These are phyloP conservation scores for Crotophaga sulcirostris DNA, from an alignment of 2,113 vertebrate genomes.

Conservation along the genomic window DNA sequence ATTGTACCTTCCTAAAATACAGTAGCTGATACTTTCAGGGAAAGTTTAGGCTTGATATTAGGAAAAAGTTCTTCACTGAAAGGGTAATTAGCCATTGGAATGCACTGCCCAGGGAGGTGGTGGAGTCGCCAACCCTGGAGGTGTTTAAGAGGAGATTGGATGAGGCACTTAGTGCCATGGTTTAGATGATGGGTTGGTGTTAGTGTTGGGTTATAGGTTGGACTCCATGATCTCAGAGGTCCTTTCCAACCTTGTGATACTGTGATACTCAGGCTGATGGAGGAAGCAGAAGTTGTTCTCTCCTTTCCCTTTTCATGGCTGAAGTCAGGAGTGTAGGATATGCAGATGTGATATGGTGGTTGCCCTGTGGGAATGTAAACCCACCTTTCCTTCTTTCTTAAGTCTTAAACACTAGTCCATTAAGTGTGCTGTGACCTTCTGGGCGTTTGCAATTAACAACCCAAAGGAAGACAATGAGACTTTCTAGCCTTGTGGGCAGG, in stretches of 20 bases:
- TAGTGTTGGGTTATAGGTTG: too few species aligned
- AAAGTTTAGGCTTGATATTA: too few species aligned
- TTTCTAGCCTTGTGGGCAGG: not conserved
- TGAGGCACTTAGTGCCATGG: too few species aligned
- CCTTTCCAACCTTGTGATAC: too few species aligned
- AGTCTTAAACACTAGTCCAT: not conserved
- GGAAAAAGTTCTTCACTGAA: too few species aligned
- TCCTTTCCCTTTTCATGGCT: not conserved
- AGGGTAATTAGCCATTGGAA: too few species aligned
- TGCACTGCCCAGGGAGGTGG: too few species aligned
- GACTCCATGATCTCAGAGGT: too few species aligned
- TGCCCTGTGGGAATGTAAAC: not conserved
- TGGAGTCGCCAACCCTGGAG: too few species aligned
- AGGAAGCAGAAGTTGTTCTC: not conserved
- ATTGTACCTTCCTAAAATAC: not conserved
- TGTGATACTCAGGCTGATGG: not conserved
- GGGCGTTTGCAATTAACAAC: not conserved
- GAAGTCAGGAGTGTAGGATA: not conserved
- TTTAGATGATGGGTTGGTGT: too few species aligned
- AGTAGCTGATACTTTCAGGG: too few species aligned
- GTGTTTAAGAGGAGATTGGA: too few species aligned
- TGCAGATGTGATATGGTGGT: not conserved
- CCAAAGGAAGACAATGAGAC: not conserved
- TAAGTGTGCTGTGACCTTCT: not conserved
- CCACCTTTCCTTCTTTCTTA: not conserved